phyloP scores from a whole-genome alignment of 2,888 invertebrate species.

The Cheilosia urbana region DNA sequence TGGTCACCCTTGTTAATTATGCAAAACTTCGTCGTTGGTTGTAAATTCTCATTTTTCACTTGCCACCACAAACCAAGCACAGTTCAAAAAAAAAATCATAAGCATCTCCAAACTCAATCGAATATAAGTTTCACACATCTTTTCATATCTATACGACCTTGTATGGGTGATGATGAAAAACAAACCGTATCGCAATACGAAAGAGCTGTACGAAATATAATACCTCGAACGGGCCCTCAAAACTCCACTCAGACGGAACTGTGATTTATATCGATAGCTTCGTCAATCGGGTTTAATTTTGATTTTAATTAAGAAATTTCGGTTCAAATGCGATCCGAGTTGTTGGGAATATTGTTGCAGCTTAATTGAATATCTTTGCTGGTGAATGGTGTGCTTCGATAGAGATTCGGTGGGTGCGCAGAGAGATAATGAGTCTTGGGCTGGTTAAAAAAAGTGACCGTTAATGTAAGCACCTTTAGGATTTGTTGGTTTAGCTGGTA shows the following conservation, averaged over 20 bases:
- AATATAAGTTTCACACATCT: not conserved
- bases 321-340: not conserved
- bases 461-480: not conserved
- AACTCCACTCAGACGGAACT: not conserved
- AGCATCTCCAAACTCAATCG: not conserved
- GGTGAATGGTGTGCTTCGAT: too few relatives aligned
- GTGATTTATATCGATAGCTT: constrained; percentile 1
- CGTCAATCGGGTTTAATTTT: not conserved
- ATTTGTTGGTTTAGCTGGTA: too few relatives aligned
- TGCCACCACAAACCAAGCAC: not conserved
- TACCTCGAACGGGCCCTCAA: not conserved
- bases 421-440: not conserved
- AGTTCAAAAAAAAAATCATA: not conserved
- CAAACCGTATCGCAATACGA: constrained; percentile 4
- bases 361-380: not conserved
- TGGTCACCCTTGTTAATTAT: not conserved
- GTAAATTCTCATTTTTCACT: not conserved
- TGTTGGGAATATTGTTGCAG: not conserved
- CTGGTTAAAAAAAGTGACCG: not conserved
- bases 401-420: not conserved
- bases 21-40: not conserved
- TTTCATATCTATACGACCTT: not conserved
- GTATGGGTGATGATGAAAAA: constrained; percentile 3
- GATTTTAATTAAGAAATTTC: not conserved
- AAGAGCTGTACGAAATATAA: not conserved